These are phyloP conservation scores for Megalops cyprinoides DNA, from an alignment of 2,797 vertebrate genomes.

Conservation along the genomic window DNA sequence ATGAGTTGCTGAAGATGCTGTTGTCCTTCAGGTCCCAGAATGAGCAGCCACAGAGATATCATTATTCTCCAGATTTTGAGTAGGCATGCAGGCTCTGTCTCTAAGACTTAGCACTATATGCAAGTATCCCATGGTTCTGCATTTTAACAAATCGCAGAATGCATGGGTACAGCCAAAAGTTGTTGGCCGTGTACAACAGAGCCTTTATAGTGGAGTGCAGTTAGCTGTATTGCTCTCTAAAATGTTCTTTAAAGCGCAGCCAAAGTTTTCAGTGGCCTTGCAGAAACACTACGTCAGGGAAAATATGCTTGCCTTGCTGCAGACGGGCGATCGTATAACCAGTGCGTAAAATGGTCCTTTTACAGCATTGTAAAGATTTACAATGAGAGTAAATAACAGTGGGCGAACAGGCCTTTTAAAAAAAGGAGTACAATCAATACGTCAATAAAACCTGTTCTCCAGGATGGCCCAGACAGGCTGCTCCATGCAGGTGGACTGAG, in stretches of 20 bases:
- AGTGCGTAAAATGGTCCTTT: conserved; percentile 78
- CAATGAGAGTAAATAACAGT: conserved; percentile 79
- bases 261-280: conserved; percentile 53
- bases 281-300: conserved; percentile 30
- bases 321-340: conserved; percentile 73
- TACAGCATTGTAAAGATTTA: conserved; percentile 84
- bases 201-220: neutral
- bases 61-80: neutral
- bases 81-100: neutral
- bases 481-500: conserved; percentile 3
- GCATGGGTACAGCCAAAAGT: neutral
- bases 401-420: conserved; percentile 76
- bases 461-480: conserved; percentile 54
- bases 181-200: conserved; percentile 22
- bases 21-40: no score
- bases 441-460: conserved; percentile 64
- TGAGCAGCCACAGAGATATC: no score
- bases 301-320: conserved; percentile 57
- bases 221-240: conserved; percentile 42
- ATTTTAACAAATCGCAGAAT: no score
- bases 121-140: neutral
- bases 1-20: no score
- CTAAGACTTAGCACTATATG: neutral
- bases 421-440: conserved; percentile 73
- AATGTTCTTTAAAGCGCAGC: conserved; percentile 60